A percentile compares a stretch with the other conserved stretches of the same genome.
phyloP scores from a whole-genome alignment of 2,888 invertebrate genomes.

The Labia minor region DNA sequence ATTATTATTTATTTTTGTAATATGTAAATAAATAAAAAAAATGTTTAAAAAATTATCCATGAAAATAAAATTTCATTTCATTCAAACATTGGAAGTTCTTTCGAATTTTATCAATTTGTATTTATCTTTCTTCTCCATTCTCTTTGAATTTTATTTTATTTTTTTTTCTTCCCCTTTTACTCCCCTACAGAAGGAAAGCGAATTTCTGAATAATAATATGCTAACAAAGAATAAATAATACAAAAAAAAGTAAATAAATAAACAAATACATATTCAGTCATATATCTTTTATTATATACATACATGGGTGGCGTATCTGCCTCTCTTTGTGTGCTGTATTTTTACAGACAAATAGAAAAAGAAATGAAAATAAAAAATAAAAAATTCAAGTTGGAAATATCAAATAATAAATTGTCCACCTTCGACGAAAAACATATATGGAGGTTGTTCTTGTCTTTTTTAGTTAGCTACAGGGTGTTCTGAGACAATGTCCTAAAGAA shows the following conservation, averaged over 20 bases:
- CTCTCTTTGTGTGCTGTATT: neutral
- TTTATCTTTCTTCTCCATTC: too few relatives aligned
- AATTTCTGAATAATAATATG: constrained; percentile 13
- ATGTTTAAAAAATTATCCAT: too few relatives aligned
- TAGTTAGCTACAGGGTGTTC: constrained; percentile 6
- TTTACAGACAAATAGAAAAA: constrained; percentile 13
- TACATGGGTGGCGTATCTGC: neutral
- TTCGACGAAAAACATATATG: constrained; percentile 8
- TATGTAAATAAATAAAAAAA: too few relatives aligned
- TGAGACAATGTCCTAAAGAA: neutral
- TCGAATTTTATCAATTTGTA: too few relatives aligned
- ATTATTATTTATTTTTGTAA: too few relatives aligned
- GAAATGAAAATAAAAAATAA: too few relatives aligned
- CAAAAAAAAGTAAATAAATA: too few relatives aligned
- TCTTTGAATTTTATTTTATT: neutral
- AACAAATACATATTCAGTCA: neutral
- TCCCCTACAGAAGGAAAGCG: neutral
- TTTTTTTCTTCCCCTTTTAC: neutral
- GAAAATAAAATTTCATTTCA: too few relatives aligned
- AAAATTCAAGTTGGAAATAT: neutral
- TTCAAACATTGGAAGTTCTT: too few relatives aligned
- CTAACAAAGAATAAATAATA: neutral
- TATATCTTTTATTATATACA: neutral
- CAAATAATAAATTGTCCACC: constrained; percentile 2
- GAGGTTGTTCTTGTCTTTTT: neutral